phyloP scores from a whole-genome alignment of 2,888 invertebrate genomes.

The Leptogaster cylindrica region DNA sequence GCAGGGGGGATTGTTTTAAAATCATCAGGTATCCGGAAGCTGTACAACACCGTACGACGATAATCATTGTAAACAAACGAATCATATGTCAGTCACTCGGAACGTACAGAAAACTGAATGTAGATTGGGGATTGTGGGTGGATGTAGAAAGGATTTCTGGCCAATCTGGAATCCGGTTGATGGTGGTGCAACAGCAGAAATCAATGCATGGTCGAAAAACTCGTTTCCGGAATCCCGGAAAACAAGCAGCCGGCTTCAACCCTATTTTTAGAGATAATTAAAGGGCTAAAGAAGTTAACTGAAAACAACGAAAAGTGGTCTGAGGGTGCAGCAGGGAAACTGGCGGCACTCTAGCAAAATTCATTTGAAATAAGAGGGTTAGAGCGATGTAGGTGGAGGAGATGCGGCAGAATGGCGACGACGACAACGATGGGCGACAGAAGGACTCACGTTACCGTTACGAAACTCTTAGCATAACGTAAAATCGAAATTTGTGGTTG shows the following conservation, averaged over 20 bases:
- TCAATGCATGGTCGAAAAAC: not conserved
- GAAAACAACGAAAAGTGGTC: constrained; percentile 25
- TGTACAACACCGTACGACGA: constrained; percentile 1
- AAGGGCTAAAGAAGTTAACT: constrained; percentile 31
- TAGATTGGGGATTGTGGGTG: not conserved
- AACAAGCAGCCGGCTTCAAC: not conserved
- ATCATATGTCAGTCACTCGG: constrained; percentile 32
- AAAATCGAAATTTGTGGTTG: constrained; percentile 37
- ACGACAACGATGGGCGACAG: constrained; percentile 11
- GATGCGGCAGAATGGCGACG: too few relatives aligned
- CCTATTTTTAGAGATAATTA: constrained; percentile 38
- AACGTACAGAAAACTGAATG: constrained; percentile 11
- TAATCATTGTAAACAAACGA: constrained; percentile 27
- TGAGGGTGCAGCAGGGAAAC: not conserved
- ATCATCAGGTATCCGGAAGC: constrained; percentile 23
- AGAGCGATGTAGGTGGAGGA: not conserved
- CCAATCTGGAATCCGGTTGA: not conserved
- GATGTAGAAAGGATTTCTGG: too few relatives aligned
- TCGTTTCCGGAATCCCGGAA: not conserved
- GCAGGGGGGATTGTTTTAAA: constrained; percentile 12
- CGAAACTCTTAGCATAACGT: constrained; percentile 19
- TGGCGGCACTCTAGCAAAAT: not conserved
- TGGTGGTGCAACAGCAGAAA: not conserved
- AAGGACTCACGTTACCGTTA: constrained; percentile 38
- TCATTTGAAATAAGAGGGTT: not conserved